phyloP scores from a whole-genome alignment of 2,888 invertebrate genomes.

The Allolobophora icterica region DNA sequence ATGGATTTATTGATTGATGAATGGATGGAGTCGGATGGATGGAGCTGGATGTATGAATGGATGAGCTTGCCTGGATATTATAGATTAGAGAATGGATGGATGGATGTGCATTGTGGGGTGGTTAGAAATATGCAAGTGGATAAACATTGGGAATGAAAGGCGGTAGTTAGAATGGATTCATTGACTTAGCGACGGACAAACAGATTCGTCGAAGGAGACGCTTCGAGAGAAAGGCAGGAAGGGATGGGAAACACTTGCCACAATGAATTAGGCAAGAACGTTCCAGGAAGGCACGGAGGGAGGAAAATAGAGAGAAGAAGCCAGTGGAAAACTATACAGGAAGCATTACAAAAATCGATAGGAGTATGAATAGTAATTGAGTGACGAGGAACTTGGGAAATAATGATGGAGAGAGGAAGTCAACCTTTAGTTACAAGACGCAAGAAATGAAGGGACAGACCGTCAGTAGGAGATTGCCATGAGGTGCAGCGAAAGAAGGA shows the following conservation, averaged over 20 bases:
- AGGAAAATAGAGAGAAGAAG: not conserved
- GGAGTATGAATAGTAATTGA: not conserved
- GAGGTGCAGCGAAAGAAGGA: not conserved
- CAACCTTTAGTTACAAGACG: not conserved
- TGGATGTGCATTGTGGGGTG: no score
- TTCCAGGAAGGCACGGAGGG: not conserved
- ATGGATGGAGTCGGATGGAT: not conserved
- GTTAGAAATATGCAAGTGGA: no score
- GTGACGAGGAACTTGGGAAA: not conserved
- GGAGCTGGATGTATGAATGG: not conserved
- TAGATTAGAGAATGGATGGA: no score
- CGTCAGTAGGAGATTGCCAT: not conserved
- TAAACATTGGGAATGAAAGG: no score
- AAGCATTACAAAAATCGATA: not conserved
- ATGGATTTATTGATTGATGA: no score
- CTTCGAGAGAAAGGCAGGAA: not conserved
- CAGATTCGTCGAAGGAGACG: no score
- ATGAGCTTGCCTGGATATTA: not conserved
- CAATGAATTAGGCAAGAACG: not conserved
- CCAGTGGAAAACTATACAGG: not conserved
- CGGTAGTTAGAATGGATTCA: no score
- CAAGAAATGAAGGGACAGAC: not conserved
- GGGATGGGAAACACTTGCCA: not conserved
- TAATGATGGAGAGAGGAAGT: not conserved
- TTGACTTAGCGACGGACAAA: no score